phyloP scores from a whole-genome alignment of 2,113 vertebrate genomes.

The Dipodomys merriami region DNA sequence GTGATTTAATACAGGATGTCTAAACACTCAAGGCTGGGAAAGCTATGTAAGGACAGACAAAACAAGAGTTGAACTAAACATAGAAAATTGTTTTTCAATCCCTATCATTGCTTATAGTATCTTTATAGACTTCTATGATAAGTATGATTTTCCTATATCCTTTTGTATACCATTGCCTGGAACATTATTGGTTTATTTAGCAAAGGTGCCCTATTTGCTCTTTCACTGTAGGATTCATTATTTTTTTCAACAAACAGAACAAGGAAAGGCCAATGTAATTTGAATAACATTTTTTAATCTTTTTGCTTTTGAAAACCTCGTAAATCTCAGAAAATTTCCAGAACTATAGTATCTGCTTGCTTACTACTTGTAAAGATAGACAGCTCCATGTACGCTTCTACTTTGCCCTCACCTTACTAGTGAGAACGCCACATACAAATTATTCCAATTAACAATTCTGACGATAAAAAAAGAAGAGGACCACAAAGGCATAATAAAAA shows the following conservation, averaged over 20 bases:
- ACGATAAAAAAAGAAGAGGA: no score
- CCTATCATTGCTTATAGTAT: neutral
- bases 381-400: neutral
- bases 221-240: neutral
- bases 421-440: neutral
- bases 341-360: neutral
- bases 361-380: neutral
- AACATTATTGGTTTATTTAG: neutral
- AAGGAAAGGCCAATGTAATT: neutral
- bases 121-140: neutral
- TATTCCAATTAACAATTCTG: neutral
- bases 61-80: neutral
- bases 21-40: neutral
- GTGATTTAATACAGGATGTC: neutral
- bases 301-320: neutral
- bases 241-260: neutral
- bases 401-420: neutral
- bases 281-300: neutral
- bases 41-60: neutral
- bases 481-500: no score
- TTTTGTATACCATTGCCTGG: neutral
- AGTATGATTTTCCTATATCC: neutral
- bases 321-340: neutral
- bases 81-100: neutral
- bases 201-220: neutral